Evolutionary conservation across 1,140 invertebrate species (phyloP).

Genomic region (Episyrphus balteatus): DNA sequence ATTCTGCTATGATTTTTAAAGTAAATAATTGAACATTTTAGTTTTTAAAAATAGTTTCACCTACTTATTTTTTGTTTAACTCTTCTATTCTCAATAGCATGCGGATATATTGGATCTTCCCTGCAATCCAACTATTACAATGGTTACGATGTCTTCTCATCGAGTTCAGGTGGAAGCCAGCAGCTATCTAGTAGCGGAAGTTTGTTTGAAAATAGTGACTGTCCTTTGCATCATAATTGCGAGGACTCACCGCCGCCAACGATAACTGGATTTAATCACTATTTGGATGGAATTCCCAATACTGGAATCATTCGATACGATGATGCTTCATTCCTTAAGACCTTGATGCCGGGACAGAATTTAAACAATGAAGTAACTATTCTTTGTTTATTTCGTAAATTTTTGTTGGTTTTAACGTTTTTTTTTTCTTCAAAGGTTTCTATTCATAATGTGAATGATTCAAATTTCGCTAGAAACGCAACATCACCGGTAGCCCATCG

Average conservation of each 20-base stretch:
- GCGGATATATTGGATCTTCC: neutral
- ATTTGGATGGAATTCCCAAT: slow-evolving; percentile 32
- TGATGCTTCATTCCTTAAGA: slow-evolving; percentile 42
- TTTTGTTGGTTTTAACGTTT: neutral
- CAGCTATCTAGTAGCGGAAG: neutral
- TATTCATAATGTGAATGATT: slow-evolving; percentile 45
- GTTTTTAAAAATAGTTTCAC: too few relatives aligned
- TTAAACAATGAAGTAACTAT: slow-evolving; percentile 41
- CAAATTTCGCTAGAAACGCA: slow-evolving; percentile 39
- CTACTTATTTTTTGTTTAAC: too few relatives aligned
- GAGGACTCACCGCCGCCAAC: slow-evolving; percentile 34
- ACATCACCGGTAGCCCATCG: slow-evolving; percentile 36
- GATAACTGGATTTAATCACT: slow-evolving; percentile 34
- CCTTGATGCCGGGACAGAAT: slow-evolving; percentile 42
- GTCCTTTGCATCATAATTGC: slow-evolving; percentile 29
- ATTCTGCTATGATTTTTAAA: too few relatives aligned
- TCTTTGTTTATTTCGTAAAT: neutral
- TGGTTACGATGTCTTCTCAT: slow-evolving; percentile 25
- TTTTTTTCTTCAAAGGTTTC: slow-evolving; percentile 32
- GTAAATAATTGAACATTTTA: too few relatives aligned
- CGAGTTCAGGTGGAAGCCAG: neutral
- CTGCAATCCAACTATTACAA: slow-evolving; percentile 34
- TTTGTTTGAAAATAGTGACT: slow-evolving; percentile 1
- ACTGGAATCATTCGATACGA: slow-evolving; percentile 34
- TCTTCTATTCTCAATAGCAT: too few relatives aligned